These are phyloP conservation scores for Muscina levida DNA, from an alignment of 2,888 invertebrate species.

Conservation along the genomic window DNA sequence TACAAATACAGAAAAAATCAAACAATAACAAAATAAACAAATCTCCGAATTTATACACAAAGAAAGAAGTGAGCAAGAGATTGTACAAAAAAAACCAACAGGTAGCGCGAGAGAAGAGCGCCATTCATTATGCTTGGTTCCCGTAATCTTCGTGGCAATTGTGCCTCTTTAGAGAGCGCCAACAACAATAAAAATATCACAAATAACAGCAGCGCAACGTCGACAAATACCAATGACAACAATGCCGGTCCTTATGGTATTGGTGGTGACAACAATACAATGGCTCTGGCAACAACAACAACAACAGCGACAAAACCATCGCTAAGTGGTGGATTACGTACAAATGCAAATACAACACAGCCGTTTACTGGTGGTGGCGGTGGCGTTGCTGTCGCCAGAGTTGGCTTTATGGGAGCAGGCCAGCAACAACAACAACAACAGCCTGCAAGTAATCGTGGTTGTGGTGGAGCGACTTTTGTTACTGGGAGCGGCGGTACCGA, in stretches of 20 bases:
- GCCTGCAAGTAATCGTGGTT: slow-evolving; percentile 50
- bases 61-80: neutral
- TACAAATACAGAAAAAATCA: slow-evolving; percentile 8
- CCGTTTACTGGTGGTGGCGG: slow-evolving; percentile 19
- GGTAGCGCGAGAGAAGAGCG: neutral
- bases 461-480: slow-evolving; percentile 47
- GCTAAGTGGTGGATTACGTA: slow-evolving; percentile 55
- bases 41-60: neutral
- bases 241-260: slow-evolving; percentile 65
- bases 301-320: slow-evolving; percentile 47
- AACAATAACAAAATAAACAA: slow-evolving; percentile 14
- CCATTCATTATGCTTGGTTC: slow-evolving; percentile 58
- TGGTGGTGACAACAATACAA: slow-evolving; percentile 67
- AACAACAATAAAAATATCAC: slow-evolving; percentile 29
- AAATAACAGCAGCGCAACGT: slow-evolving; percentile 46
- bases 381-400: slow-evolving; percentile 24
- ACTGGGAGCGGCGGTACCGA: neutral
- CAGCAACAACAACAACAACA: slow-evolving; percentile 47
- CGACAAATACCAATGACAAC: slow-evolving; percentile 60
- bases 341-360: slow-evolving; percentile 59
- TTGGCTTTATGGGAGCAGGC: slow-evolving; percentile 60
- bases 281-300: slow-evolving; percentile 63
- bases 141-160: slow-evolving; percentile 53
- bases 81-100: neutral
- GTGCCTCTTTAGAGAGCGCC: slow-evolving; percentile 58